Percentiles rank a stretch among this genome's conserved stretches.
These are phyloP conservation scores for Lepus americanus DNA, from an alignment of 2,113 vertebrate genomes.

Conservation along the genomic window DNA sequence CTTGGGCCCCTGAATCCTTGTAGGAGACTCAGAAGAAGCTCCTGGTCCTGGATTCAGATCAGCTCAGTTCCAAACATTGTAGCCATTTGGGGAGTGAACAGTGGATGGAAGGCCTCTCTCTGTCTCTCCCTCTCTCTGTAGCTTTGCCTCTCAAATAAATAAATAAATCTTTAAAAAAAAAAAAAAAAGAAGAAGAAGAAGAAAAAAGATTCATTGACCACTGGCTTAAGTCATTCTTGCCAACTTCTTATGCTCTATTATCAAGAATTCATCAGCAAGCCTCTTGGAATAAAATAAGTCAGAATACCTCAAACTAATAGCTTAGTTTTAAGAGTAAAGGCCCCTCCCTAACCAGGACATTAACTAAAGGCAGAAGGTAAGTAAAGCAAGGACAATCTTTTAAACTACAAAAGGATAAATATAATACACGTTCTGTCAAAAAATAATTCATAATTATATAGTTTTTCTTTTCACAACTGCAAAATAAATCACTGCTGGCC, in stretches of 20 bases:
- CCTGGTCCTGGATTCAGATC: no score
- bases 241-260: background rate
- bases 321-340: background rate
- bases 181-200: no score
- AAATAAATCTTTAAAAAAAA: no score
- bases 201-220: background rate
- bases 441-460: background rate
- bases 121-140: no score
- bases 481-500: constrained; percentile 27
- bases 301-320: background rate
- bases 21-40: no score
- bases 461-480: constrained; percentile 33
- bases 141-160: no score
- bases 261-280: constrained; percentile 11
- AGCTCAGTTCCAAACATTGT: no score
- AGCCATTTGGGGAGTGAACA: no score
- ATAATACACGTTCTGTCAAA: background rate
- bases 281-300: background rate
- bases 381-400: constrained; percentile 7
- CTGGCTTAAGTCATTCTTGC: background rate
- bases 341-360: background rate
- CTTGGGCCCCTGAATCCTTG: no score
- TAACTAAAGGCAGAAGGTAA: constrained; percentile 8
- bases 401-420: constrained; percentile 35
- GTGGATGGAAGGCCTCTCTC: no score